Conservation (phyloP, 2,797 vertebrate genomes). For the Xenopus petersii region DNA sequence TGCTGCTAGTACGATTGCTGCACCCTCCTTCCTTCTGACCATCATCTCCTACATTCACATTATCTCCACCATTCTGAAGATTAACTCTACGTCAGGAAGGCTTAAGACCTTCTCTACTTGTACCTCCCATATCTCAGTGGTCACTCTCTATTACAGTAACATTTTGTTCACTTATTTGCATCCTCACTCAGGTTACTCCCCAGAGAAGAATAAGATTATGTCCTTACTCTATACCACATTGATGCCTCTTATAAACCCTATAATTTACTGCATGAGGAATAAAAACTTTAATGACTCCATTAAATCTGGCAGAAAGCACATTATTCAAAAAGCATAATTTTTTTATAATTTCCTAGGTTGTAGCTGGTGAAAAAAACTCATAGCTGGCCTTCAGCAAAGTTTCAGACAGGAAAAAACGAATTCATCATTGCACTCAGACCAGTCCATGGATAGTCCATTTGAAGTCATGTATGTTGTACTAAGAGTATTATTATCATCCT, state of each 20-base stretch:
- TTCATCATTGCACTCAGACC: too few species aligned
- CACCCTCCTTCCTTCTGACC: conserved; percentile 18
- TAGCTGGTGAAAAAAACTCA: too few species aligned
- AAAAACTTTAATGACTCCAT: neutral
- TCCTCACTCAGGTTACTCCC: neutral
- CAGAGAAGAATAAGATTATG: neutral
- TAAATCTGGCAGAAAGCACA: neutral
- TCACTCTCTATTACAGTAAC: neutral
- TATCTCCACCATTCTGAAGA: conserved; percentile 29
- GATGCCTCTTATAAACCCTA: neutral
- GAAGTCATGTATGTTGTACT: too few species aligned
- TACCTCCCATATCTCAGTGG: conserved; percentile 9
- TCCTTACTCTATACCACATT: neutral
- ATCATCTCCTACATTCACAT: conserved; percentile 23
- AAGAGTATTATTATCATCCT: too few species aligned
- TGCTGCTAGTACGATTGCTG: neutral
- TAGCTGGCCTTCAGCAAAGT: too few species aligned
- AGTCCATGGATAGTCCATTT: too few species aligned
- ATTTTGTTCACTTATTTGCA: neutral
- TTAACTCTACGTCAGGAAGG: conserved; percentile 10
- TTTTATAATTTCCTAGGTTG: too few species aligned
- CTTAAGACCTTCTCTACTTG: conserved; percentile 34
- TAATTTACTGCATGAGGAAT: neutral
- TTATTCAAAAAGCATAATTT: too few species aligned
- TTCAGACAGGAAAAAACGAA: too few species aligned